Evolutionary conservation across 1,140 invertebrate species (phyloP), one percentile per base, ranked within the genome.

Genomic region (Neodiprion fabricii): DNA sequence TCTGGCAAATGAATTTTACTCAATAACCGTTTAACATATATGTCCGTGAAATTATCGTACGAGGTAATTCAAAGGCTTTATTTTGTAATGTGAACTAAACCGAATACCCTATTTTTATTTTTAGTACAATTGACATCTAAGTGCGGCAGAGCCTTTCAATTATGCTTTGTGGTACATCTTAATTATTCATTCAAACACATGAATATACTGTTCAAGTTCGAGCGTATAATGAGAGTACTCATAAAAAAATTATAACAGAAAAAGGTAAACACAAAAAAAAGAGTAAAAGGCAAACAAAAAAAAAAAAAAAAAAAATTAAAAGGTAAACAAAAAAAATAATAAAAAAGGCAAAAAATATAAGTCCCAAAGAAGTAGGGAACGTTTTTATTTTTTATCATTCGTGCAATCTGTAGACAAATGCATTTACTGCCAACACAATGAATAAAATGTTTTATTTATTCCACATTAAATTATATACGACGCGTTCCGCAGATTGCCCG

Each of bases 321-420:
- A 14, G 9, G 9, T 14, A 8, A 61, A 61, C 7, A 61, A 61
- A 61, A 14, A 14, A 53, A 11, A 53, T 10, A 14, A 11, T 11
- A 14, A 11, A 53, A 53, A 53, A 53, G n/a, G n/a, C 11, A 61
- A 8, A 61, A 61, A 61, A 17, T 61, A 17, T 61, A 61, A 61
- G n/a, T 61, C 53, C 53, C 53, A 61, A 61, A 61, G 53, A 61
- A 61, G 53, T 61, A 61, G 9, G 53, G n/a, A 17, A 61, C n/a
- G 11, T 9, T 61, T 61, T 61, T 61, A 14, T 61, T 61, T 61
- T 7, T 61, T 14, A 61, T 17, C n/a, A 61, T 14, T 61, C 11
- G 53, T 61, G 53, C 53, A 61, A 61, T 61, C 53, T 61, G 53
- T 61, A 61, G 53, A 61, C 53, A 61, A 61, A 61, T 61, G 53